Conservation (phyloP, 2,888 invertebrate species). For the Zhengitettix transpicula region DNA sequence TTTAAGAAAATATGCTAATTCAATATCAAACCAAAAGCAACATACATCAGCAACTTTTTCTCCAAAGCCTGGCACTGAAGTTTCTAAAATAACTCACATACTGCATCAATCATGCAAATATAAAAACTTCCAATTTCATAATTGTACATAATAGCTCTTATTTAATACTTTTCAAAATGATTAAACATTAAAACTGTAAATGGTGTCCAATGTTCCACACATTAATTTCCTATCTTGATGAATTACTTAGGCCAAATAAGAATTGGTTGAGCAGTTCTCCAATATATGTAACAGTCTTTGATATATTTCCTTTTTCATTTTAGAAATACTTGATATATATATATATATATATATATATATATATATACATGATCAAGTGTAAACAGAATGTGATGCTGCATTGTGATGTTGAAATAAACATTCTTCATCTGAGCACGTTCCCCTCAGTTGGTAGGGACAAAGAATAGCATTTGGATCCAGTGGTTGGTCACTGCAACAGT, state of each 20-base stretch:
- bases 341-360: background rate
- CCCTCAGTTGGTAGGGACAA: constrained; percentile 25
- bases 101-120: background rate
- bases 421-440: constrained; percentile 24
- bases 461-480: constrained; percentile 22
- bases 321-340: no score
- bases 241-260: background rate
- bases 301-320: no score
- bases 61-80: no score
- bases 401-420: constrained; percentile 23
- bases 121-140: background rate
- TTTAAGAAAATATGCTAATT: no score
- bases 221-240: background rate
- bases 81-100: no score
- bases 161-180: background rate
- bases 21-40: no score
- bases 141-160: background rate
- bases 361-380: background rate
- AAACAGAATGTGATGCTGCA: constrained; percentile 2
- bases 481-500: constrained; percentile 16
- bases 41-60: no score
- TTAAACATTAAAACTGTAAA: background rate
- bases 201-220: background rate
- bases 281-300: no score
- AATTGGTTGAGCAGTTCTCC: no score